Conservation (phyloP, 1,140 invertebrate species). For the Augochlora pura region DNA sequence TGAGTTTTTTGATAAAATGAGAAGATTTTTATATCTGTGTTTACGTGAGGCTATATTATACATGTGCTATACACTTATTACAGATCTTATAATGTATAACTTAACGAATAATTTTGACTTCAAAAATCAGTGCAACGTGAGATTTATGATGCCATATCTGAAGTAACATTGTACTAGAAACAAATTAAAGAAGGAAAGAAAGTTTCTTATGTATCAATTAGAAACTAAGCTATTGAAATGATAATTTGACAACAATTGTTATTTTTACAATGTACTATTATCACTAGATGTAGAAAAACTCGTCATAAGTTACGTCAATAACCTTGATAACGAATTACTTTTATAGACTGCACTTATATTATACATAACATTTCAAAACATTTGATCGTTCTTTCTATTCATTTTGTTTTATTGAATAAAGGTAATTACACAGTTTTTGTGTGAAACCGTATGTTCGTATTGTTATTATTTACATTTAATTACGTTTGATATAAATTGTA, state of each 20-base stretch:
- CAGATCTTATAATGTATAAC: conserved; percentile 27
- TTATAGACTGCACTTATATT: conserved; percentile 13
- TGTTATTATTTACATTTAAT: not conserved
- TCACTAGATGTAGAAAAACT: conserved; percentile 22
- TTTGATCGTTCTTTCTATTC: not conserved
- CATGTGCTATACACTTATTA: conserved; percentile 44
- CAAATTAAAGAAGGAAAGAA: conserved; percentile 28
- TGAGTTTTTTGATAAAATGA: conserved; percentile 25
- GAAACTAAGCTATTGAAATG: conserved; percentile 28
- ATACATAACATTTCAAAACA: conserved; percentile 4
- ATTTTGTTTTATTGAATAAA: not conserved
- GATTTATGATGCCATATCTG: conserved; percentile 45
- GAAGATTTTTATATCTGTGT: conserved; percentile 40
- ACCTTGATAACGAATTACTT: conserved; percentile 12
- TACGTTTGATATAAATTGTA: not conserved
- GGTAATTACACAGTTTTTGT: not conserved
- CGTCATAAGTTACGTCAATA: conserved; percentile 29
- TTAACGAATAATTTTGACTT: conserved; percentile 30
- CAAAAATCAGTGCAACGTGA: conserved; percentile 23
- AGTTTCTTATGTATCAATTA: conserved; percentile 49
- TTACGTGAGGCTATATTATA: conserved; percentile 35
- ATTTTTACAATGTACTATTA: conserved; percentile 45
- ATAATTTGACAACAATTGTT: conserved; percentile 39
- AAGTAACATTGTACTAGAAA: conserved; percentile 23
- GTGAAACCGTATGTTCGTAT: not conserved